Evolutionary conservation across 2,888 invertebrate genomes (phyloP).

Genomic region (Dryobotodes eremita): DNA sequence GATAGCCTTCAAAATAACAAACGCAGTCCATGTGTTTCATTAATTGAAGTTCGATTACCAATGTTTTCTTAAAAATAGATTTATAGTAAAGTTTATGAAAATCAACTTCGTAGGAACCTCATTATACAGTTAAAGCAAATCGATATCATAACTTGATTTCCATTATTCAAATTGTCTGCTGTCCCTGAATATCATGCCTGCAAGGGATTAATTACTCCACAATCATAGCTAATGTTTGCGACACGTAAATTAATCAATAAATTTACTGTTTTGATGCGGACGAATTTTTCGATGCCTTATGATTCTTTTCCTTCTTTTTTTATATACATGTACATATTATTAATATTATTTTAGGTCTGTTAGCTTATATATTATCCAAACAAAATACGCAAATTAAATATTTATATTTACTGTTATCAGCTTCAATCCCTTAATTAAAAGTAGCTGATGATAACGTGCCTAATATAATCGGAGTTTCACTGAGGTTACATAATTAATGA

Average conservation of each 20-base stretch:
- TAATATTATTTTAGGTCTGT: no score
- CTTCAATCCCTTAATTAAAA: slow-evolving; percentile 28
- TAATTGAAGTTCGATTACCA: not conserved
- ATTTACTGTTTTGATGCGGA: slow-evolving; percentile 10
- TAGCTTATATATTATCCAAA: no score
- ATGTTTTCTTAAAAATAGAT: not conserved
- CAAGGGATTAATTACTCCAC: slow-evolving; percentile 22
- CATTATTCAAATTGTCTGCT: slow-evolving; percentile 32
- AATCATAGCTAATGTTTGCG: slow-evolving; percentile 38
- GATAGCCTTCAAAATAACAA: not conserved
- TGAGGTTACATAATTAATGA: slow-evolving; percentile 21
- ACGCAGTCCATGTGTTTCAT: not conserved
- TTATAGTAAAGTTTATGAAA: not conserved
- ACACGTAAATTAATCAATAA: slow-evolving; percentile 40
- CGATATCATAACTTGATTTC: not conserved
- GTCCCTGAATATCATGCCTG: slow-evolving; percentile 16
- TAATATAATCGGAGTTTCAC: slow-evolving; percentile 9
- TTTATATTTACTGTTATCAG: no score
- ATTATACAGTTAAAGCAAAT: not conserved
- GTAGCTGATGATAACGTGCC: not conserved
- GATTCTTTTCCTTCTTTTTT: no score
- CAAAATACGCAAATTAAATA: no score
- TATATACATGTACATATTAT: no score
- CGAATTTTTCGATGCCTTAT: no score
- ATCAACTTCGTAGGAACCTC: not conserved